phyloP scores from a whole-genome alignment of 2,113 vertebrate genomes.

The Cyphomyrus discorhynchus region DNA sequence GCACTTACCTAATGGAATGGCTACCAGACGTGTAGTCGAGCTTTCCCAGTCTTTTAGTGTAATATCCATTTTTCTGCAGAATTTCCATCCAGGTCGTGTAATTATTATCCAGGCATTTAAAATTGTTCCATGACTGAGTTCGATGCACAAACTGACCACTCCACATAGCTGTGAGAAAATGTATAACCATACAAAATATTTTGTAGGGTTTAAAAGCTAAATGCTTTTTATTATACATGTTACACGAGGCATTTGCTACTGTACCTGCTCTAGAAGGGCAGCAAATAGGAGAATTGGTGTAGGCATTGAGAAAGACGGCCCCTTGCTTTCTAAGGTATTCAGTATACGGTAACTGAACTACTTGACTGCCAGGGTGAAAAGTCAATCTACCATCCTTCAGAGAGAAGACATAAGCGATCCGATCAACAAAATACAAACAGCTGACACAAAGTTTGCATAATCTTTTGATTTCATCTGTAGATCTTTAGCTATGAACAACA shows the following conservation, averaged over 20 bases:
- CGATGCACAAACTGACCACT: conserved; percentile 88
- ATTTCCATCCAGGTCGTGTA: conserved; percentile 89
- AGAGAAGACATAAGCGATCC: conserved; percentile 8
- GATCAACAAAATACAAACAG: background rate
- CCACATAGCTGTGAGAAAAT: conserved; percentile 80
- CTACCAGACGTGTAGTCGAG: conserved; percentile 85
- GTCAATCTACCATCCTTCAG: conserved; percentile 89
- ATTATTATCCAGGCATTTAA: conserved; percentile 79
- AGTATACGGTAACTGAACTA: conserved; percentile 75
- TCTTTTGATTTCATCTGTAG: background rate
- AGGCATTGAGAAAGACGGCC: conserved; percentile 77
- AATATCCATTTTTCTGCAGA: conserved; percentile 73
- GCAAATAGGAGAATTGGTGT: conserved; percentile 94
- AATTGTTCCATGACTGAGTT: conserved; percentile 96
- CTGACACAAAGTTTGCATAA: background rate
- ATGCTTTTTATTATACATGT: background rate
- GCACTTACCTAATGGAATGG: conserved; percentile 83
- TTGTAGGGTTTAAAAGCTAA: background rate
- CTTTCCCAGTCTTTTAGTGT: conserved; percentile 77
- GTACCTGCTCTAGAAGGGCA: conserved; percentile 93
- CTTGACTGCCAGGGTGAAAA: conserved; percentile 70
- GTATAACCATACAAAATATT: background rate
- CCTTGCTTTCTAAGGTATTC: conserved; percentile 73
- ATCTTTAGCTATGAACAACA: background rate
- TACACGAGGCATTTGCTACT: background rate